A percentile compares a stretch with the other conserved stretches of the same genome.
These are phyloP conservation scores for Equus quagga DNA, from an alignment of 2,113 vertebrate species.

Conservation along the genomic window DNA sequence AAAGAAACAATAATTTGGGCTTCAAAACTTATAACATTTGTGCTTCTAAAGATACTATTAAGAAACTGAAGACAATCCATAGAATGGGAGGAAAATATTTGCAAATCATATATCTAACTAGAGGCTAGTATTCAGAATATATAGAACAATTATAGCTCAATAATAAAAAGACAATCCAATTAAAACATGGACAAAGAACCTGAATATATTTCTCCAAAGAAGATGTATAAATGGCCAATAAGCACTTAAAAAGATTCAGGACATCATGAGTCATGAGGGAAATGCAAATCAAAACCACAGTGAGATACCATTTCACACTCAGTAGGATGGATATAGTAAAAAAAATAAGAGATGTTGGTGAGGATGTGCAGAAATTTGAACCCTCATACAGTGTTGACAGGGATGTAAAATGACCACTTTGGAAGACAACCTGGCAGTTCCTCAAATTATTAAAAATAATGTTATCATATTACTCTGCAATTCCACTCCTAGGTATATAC, in stretches of 20 bases:
- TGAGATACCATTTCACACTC: background rate
- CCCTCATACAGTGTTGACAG: background rate
- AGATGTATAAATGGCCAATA: background rate
- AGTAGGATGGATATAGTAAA: background rate
- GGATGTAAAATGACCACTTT: background rate
- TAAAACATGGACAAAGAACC: background rate
- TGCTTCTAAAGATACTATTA: background rate
- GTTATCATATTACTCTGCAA: background rate
- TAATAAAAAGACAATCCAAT: background rate
- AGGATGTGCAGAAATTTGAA: background rate
- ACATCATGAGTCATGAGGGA: background rate
- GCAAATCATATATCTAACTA: background rate
- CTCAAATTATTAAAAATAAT: background rate
- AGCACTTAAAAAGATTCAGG: background rate
- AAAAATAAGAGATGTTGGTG: no score
- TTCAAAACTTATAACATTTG: background rate
- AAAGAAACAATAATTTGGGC: background rate
- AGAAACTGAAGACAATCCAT: background rate
- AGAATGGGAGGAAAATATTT: background rate
- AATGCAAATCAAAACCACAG: background rate
- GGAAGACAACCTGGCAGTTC: background rate
- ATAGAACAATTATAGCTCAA: background rate
- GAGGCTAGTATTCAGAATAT: background rate
- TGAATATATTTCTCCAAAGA: background rate
- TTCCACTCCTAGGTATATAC: background rate